Evolutionary conservation across 2,888 invertebrate species (phyloP).

Genomic region (Apocheima hispidaria): DNA sequence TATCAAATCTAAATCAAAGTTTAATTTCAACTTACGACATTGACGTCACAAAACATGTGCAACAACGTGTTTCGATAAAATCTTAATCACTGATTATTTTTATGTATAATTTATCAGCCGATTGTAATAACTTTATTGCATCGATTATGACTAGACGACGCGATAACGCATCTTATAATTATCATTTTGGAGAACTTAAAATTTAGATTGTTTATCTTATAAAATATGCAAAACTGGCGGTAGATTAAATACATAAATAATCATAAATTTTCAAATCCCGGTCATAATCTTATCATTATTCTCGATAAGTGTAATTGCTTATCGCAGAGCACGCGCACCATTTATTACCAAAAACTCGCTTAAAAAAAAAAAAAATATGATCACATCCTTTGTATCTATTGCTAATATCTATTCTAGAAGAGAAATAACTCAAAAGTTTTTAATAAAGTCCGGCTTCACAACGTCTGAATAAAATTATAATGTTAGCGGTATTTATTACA

Average conservation of each 20-base stretch:
- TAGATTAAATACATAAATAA: neutral
- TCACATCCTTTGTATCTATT: neutral
- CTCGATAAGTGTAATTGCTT: no score
- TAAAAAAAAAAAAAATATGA: neutral
- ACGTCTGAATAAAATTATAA: neutral
- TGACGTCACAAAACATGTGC: slow-evolving; percentile 24
- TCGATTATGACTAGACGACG: slow-evolving; percentile 25
- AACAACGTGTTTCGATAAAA: slow-evolving; percentile 8
- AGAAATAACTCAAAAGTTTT: neutral
- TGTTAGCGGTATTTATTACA: neutral
- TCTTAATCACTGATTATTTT: slow-evolving; percentile 17
- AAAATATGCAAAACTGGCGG: slow-evolving; percentile 15
- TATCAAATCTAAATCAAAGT: no score
- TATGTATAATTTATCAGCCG: slow-evolving; percentile 17
- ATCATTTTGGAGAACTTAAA: slow-evolving; percentile 12
- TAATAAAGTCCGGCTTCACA: neutral
- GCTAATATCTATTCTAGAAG: neutral
- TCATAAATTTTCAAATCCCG: neutral
- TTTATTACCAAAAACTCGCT: no score
- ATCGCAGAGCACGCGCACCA: no score
- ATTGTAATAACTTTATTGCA: slow-evolving; percentile 19
- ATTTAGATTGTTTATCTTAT: slow-evolving; percentile 7
- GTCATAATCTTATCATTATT: neutral
- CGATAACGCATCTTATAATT: slow-evolving; percentile 18
- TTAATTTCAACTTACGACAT: no score